Base-by-base conservation (phyloP, 2,797 vertebrate species). In the Chloroceryle amazona region DNA sequence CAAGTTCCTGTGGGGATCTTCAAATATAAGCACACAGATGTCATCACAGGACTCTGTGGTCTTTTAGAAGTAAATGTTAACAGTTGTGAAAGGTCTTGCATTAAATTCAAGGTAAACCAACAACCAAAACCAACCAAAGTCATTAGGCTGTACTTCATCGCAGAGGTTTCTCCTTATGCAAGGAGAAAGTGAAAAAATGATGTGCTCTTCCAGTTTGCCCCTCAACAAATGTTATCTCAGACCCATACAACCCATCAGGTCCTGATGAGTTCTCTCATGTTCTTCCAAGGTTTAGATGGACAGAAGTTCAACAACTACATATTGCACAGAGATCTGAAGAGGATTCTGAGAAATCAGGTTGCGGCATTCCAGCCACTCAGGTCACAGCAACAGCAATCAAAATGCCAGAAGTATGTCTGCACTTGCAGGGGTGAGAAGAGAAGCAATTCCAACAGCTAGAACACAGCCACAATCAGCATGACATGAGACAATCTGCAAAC, bases 41-140 rank as follows among this genome's bases (percentile, higher is more conserved):
- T 37, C 63, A 90, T 37, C 49, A 54, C 26, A 55, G 19, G 39
- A 44, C 44, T 89, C 39, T 21, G 70, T n/a, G 39, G 42, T 73
- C 82, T 81, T 75, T 90, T 72, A 70, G 60, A 57, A 74, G 41
- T 37, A 89, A 86, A 91, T n/a, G 26, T 70, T 74, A 94, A n/a
- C 35, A 33, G 44, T 37, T 85, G 47, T 89, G 66, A 91, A 92
- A 87, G 44, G 19, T 85, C 90, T 57, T 85, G n/a, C 68, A 55
- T 65, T 88, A 75, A 81, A 86, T 91, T 82, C 47, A 76, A 1
- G 37, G 44, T 39, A 93, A 86, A 81, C 31, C 79, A 93, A 46
- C 54, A 70, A 26, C 41, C 29, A 83, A 76, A 94, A 74, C 63
- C 51, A 70, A 29, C 41, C 29, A 81, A 76, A 94, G 74, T 71